Percentiles rank a stretch among this genome's conserved stretches.
Evolutionary conservation across 2,888 invertebrate species (phyloP).

Genomic region (Bruchidius siliquastri): DNA sequence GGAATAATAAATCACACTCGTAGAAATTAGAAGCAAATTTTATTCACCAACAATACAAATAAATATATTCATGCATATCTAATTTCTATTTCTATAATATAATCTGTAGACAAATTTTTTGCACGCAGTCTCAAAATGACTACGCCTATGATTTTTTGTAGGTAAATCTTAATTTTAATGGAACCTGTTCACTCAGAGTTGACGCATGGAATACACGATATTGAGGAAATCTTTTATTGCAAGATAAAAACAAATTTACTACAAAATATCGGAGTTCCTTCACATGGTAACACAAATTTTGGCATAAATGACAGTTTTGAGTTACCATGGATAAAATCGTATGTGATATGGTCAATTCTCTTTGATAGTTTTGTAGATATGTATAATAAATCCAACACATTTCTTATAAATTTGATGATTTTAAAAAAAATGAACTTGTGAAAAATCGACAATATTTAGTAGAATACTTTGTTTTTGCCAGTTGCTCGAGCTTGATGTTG

Average conservation of each 20-base stretch:
- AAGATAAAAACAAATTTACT: no score
- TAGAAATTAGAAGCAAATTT: constrained; percentile 10
- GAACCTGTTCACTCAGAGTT: not conserved
- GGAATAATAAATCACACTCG: not conserved
- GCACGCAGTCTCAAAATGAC: not conserved
- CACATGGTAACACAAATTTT: not conserved
- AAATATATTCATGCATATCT: constrained; percentile 7
- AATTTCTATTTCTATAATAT: constrained; percentile 5
- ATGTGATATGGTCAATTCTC: no score
- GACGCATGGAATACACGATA: not conserved
- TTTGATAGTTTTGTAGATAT: no score
- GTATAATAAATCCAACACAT: no score
- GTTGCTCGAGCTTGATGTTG: no score
- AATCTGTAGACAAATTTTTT: constrained; percentile 2
- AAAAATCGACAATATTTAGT: no score
- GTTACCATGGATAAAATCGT: not conserved
- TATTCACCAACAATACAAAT: constrained; percentile 16
- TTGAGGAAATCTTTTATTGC: not conserved
- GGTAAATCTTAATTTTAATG: not conserved
- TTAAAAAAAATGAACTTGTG: no score
- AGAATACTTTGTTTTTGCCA: no score
- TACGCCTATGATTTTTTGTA: no score
- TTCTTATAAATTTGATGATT: no score
- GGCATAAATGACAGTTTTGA: not conserved
- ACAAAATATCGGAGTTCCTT: no score